Percentiles rank a stretch among this genome's conserved stretches.
phyloP scores from a whole-genome alignment of 2,888 invertebrate species.

The Nephrotoma appendiculata region DNA sequence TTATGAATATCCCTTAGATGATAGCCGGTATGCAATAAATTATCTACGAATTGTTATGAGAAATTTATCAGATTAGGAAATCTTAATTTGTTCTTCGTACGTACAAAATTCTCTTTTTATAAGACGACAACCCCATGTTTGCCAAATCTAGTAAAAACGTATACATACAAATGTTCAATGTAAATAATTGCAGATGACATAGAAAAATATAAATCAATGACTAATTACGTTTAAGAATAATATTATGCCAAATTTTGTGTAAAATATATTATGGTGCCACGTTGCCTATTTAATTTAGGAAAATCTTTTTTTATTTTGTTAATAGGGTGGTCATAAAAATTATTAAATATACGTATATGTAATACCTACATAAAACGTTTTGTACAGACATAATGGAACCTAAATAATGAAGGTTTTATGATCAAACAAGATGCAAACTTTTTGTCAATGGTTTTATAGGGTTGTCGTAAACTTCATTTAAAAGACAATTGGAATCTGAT shows the following conservation, averaged over 20 bases:
- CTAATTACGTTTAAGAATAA: not conserved
- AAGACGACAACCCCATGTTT: not conserved
- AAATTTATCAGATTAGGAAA: not conserved
- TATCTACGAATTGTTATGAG: not conserved
- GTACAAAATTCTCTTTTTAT: not conserved
- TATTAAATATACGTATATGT: not conserved
- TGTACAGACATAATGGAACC: not conserved
- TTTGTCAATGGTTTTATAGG: no score
- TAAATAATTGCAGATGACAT: not conserved
- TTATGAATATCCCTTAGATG: not conserved
- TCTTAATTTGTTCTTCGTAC: not conserved
- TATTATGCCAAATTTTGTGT: not conserved
- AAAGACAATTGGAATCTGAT: no score
- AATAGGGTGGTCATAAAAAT: not conserved
- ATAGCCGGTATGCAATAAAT: not conserved
- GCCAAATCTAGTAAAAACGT: not conserved
- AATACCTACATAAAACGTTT: no score
- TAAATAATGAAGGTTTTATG: not conserved
- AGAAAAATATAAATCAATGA: not conserved
- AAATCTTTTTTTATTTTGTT: no score
- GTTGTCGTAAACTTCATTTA: no score
- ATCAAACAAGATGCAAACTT: no score
- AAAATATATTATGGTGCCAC: not conserved
- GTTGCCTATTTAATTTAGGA: not conserved
- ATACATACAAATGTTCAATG: not conserved